Percentiles rank a stretch among this genome's conserved stretches.
These are phyloP conservation scores for Hippasteria phrygiana DNA, from an alignment of 53 echinoderm and acorn worm species.

Conservation along the genomic window DNA sequence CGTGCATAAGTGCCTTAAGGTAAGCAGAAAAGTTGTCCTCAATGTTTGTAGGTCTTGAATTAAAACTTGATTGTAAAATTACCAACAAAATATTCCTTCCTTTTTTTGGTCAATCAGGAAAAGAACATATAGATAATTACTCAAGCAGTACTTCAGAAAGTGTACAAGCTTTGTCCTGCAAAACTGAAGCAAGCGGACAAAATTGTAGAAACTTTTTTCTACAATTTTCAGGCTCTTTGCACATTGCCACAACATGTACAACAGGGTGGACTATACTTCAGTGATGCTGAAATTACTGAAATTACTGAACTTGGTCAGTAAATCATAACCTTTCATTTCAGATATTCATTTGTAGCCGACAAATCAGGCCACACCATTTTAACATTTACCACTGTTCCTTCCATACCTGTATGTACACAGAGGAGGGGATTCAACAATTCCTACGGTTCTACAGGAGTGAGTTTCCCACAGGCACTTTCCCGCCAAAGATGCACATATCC, in stretches of 20 bases:
- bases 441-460: neutral
- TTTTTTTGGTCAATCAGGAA: neutral
- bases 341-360: no score
- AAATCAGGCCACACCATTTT: no score
- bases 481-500: conserved; percentile 52
- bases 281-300: neutral
- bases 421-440: conserved; percentile 1
- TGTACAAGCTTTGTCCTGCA: neutral
- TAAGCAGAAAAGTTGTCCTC: neutral
- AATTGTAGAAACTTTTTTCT: conserved; percentile 7
- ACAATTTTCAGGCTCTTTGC: neutral
- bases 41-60: neutral
- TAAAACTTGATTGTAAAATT: neutral
- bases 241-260: conserved; percentile 23
- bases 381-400: no score
- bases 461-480: neutral
- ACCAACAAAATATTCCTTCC: neutral
- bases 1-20: conserved; percentile 76
- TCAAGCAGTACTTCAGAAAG: neutral
- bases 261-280: neutral
- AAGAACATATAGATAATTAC: conserved; percentile 4
- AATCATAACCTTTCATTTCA: neutral
- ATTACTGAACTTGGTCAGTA: conserved; percentile 7
- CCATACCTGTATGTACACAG: no score
- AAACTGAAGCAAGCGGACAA: neutral